A percentile compares a stretch with the other conserved stretches of the same genome.
These are phyloP conservation scores for Salvelinus sp. DNA, from an alignment of 2,113 vertebrate species.

Conservation along the genomic window DNA sequence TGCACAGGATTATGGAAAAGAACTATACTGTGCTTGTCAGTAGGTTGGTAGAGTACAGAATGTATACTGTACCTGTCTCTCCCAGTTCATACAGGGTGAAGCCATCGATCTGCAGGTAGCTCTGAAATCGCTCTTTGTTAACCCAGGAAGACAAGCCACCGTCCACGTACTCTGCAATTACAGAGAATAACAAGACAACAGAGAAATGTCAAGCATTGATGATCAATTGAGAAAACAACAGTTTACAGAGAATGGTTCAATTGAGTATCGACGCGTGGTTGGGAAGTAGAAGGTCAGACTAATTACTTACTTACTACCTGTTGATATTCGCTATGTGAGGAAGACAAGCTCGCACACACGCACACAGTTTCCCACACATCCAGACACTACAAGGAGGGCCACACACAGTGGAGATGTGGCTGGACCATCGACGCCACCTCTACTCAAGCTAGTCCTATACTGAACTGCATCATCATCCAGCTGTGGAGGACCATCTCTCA, in stretches of 20 bases:
- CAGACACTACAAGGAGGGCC: slow-evolving; percentile 2
- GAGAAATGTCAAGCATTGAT: slow-evolving; percentile 23
- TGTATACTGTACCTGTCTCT: slow-evolving; percentile 83
- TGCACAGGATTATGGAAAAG: background rate
- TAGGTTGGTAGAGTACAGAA: background rate
- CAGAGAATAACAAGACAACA: background rate
- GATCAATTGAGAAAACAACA: slow-evolving; percentile 10
- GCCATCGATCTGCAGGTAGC: slow-evolving; percentile 89
- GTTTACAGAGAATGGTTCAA: slow-evolving; percentile 31
- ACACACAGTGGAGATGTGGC: background rate
- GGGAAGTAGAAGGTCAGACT: slow-evolving; percentile 33
- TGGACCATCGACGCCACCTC: too few relatives aligned
- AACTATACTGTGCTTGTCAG: background rate
- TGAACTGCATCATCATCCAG: too few relatives aligned
- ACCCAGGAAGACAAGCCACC: slow-evolving; percentile 92
- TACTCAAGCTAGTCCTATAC: too few relatives aligned
- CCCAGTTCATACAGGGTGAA: slow-evolving; percentile 95
- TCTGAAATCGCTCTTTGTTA: slow-evolving; percentile 92
- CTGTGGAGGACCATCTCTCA: too few relatives aligned
- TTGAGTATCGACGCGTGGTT: slow-evolving; percentile 31
- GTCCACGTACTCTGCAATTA: slow-evolving; percentile 88
- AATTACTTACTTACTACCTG: slow-evolving; percentile 21
- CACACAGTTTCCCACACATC: background rate
- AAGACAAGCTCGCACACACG: slow-evolving; percentile 7
- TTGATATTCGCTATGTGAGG: background rate